Percentiles rank a stretch among this genome's conserved stretches.
phyloP scores from a whole-genome alignment of 2,888 invertebrate species.

The Leptinotarsa juncta region DNA sequence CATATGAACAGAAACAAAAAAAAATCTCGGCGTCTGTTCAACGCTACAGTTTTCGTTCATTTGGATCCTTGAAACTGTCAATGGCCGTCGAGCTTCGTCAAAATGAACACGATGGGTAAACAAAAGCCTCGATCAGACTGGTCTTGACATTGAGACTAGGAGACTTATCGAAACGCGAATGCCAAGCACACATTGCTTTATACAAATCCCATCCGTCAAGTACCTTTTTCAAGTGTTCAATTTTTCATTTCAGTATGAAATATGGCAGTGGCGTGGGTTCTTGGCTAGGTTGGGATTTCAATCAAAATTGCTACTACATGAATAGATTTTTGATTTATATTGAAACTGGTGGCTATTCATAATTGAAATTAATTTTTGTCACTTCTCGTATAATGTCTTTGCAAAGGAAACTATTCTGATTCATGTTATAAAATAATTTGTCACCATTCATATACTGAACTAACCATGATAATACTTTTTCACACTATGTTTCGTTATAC shows the following conservation, averaged over 20 bases:
- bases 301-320: no score
- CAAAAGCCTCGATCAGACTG: slow-evolving; percentile 5
- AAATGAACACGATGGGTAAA: slow-evolving; percentile 1
- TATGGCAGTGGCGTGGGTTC: not conserved
- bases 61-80: slow-evolving; percentile 3
- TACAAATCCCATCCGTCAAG: not conserved
- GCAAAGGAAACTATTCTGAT: no score
- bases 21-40: not conserved
- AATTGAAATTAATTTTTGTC: no score
- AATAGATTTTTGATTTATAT: no score
- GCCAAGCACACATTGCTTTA: not conserved
- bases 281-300: no score
- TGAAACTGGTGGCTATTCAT: no score
- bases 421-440: no score
- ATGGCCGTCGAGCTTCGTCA: not conserved
- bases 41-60: not conserved
- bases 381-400: no score
- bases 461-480: no score
- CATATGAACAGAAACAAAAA: not conserved
- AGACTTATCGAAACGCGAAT: slow-evolving; percentile 4
- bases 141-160: slow-evolving; percentile 11
- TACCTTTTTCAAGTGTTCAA: slow-evolving; percentile 11
- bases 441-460: no score
- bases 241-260: not conserved
- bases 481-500: no score